Conservation (phyloP, 2,113 vertebrate species). For the Bufo bufo region DNA sequence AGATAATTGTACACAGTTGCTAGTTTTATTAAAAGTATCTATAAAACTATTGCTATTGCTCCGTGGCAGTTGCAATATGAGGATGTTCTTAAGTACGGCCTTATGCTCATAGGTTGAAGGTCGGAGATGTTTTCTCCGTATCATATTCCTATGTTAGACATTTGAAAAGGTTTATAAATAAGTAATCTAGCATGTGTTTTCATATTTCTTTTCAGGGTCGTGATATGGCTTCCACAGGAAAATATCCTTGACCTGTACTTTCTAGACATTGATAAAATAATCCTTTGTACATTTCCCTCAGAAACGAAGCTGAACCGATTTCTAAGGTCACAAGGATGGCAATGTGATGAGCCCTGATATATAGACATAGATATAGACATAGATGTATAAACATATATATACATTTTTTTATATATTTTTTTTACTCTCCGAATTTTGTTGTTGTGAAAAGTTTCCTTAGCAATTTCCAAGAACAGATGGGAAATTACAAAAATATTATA, state of each 20-base stretch:
- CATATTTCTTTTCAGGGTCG: constrained; percentile 50
- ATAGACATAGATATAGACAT: not conserved
- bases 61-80: constrained; percentile 17
- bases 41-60: not conserved
- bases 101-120: constrained; percentile 41
- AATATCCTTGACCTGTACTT: constrained; percentile 58
- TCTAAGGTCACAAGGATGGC: constrained; percentile 42
- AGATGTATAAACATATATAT: not conserved
- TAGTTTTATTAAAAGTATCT: constrained; percentile 38
- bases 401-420: not conserved
- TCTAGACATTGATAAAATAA: constrained; percentile 49
- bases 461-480: constrained; percentile 6
- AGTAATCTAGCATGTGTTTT: not conserved
- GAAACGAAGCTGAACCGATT: constrained; percentile 57
- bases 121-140: constrained; percentile 45
- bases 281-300: constrained; percentile 40
- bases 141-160: constrained; percentile 53
- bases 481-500: constrained; percentile 24
- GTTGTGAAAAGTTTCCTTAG: not conserved
- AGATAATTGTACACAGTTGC: not conserved
- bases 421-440: not conserved
- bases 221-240: constrained; percentile 2
- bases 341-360: not conserved
- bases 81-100: constrained; percentile 31
- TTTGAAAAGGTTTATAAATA: constrained; percentile 51